A percentile compares a stretch with the other conserved stretches of the same genome.
phyloP scores from a whole-genome alignment of 2,113 vertebrate species.

The Ginglymostoma cirratum region DNA sequence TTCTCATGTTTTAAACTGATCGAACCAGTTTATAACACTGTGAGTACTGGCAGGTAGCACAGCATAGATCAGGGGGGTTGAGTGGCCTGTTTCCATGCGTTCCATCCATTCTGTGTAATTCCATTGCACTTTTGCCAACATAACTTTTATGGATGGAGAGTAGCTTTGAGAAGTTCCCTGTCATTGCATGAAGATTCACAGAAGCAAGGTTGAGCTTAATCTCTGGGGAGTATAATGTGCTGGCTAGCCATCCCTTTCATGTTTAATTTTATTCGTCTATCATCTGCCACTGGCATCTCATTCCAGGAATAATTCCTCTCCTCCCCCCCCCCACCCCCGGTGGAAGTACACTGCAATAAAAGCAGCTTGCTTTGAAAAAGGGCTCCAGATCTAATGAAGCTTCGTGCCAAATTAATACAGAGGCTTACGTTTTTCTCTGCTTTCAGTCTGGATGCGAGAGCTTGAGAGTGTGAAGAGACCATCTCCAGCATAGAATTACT shows the following conservation, averaged over 20 bases:
- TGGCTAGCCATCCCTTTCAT: background rate
- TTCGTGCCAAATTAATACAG: background rate
- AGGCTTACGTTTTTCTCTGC: background rate
- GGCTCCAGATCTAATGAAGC: background rate
- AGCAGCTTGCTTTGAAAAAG: background rate
- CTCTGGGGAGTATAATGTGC: background rate
- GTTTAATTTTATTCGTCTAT: background rate
- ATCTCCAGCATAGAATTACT: background rate
- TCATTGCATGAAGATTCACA: background rate
- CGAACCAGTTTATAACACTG: background rate
- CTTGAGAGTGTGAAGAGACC: background rate
- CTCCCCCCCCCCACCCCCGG: background rate
- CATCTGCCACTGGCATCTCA: background rate
- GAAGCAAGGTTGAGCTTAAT: background rate
- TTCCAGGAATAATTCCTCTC: background rate
- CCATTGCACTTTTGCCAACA: background rate
- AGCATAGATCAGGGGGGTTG: background rate
- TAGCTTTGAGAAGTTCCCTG: background rate
- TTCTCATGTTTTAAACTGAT: background rate
- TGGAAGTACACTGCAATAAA: background rate
- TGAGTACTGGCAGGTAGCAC: background rate
- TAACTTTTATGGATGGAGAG: background rate
- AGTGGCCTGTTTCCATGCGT: background rate
- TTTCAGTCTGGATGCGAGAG: background rate
- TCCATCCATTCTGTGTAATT: background rate